A percentile compares a stretch with the other conserved stretches of the same genome.
phyloP scores from a whole-genome alignment of 1,140 invertebrate species.

The Spodoptera frugiperda region DNA sequence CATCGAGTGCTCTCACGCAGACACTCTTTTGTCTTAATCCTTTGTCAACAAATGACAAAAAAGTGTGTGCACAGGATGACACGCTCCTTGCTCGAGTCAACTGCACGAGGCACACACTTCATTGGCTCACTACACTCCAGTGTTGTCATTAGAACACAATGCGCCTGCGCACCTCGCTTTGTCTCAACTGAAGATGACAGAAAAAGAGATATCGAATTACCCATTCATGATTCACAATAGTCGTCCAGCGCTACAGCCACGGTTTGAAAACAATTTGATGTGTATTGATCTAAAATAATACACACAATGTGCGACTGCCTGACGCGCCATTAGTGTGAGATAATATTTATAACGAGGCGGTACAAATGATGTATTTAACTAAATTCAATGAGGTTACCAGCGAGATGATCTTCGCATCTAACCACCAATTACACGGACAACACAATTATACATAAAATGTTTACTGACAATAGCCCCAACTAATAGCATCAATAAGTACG shows the following conservation, averaged over 20 bases:
- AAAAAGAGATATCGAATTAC: slow-evolving; percentile 9
- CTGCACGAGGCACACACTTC: neutral
- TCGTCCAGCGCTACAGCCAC: neutral
- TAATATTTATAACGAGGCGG: slow-evolving; percentile 20
- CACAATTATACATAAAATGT: slow-evolving; percentile 41
- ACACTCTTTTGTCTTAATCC: slow-evolving; percentile 6
- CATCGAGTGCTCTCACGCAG: slow-evolving; percentile 1
- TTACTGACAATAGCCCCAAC: slow-evolving; percentile 44
- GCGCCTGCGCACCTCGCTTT: slow-evolving; percentile 4
- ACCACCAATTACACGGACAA: slow-evolving; percentile 38
- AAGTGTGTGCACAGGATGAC: slow-evolving; percentile 20
- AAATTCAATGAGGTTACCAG: slow-evolving; percentile 20
- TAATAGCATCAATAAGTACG: slow-evolving; percentile 33
- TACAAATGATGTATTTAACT: slow-evolving; percentile 5
- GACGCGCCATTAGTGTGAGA: neutral
- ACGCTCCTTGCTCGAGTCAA: neutral
- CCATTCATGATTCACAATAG: neutral
- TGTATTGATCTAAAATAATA: neutral
- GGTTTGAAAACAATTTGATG: slow-evolving; percentile 1
- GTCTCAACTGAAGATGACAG: neutral
- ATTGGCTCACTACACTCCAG: slow-evolving; percentile 12
- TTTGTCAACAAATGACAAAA: neutral
- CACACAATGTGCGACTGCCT: too few species aligned
- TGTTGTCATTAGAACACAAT: neutral
- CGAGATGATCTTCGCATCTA: slow-evolving; percentile 19